phyloP scores from a whole-genome alignment of 2,888 invertebrate genomes.

The Drosophila barbarae region DNA sequence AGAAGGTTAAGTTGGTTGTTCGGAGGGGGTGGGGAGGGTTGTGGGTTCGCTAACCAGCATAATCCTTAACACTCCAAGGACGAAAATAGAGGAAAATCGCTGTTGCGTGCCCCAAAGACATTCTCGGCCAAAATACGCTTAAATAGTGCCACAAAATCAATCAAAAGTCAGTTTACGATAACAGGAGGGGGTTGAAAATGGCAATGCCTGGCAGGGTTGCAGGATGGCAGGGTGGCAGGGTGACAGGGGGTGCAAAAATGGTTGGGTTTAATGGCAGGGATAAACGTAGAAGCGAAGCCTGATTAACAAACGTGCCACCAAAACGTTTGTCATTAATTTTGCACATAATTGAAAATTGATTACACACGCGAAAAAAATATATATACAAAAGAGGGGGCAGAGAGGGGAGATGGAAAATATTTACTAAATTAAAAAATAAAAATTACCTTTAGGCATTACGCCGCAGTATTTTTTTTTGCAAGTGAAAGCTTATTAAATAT shows the following conservation, averaged over 20 bases:
- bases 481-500: conserved; percentile 66
- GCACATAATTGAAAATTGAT: conserved; percentile 71
- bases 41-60: conserved; percentile 46
- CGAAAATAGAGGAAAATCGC: conserved; percentile 35
- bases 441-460: conserved; percentile 21
- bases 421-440: conserved; percentile 26
- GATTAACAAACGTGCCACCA: conserved; percentile 42
- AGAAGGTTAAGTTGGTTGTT: conserved; percentile 1
- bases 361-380: conserved; percentile 39
- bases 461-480: neutral
- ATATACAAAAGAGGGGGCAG: neutral
- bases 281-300: conserved; percentile 12
- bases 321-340: conserved; percentile 72
- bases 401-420: neutral
- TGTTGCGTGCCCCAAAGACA: conserved; percentile 65
- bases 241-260: neutral
- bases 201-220: neutral
- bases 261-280: conserved; percentile 10
- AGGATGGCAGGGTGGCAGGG: neutral
- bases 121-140: conserved; percentile 51
- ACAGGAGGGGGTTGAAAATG: conserved; percentile 17
- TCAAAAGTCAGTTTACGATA: conserved; percentile 55
- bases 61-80: conserved; percentile 60
- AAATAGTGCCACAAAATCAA: conserved; percentile 73
- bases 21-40: conserved; percentile 3